Conservation (phyloP, 1,140 invertebrate species). For the Diprion similis region DNA sequence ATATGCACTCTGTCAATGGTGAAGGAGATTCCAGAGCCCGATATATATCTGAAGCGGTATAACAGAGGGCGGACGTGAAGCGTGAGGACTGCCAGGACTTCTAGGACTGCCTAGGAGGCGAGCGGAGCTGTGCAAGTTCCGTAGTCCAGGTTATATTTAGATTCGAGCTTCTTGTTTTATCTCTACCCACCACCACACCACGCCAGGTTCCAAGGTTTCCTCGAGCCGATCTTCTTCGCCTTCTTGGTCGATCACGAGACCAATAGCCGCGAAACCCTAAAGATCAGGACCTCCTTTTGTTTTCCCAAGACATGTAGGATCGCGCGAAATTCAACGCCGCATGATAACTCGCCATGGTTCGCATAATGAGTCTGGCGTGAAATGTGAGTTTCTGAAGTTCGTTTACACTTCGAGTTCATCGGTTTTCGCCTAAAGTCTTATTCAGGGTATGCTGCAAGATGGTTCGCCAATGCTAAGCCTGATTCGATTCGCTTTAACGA, state of each 20-base stretch:
- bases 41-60: not conserved
- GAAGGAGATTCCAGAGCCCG: not conserved
- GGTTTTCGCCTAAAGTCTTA: not conserved
- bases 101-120: constrained; percentile 6
- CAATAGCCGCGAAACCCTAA: not conserved
- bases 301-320: too few relatives aligned
- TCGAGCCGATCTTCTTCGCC: not conserved
- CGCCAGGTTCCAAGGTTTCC: constrained; percentile 6
- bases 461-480: not conserved
- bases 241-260: not conserved
- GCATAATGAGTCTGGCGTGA: too few relatives aligned
- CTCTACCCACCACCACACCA: not conserved
- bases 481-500: too few relatives aligned
- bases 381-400: too few relatives aligned
- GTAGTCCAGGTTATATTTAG: constrained; percentile 5
- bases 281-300: too few relatives aligned
- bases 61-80: not conserved
- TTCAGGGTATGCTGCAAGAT: not conserved
- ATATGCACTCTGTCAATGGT: not conserved
- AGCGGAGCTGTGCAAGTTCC: not conserved
- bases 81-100: constrained; percentile 4
- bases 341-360: too few relatives aligned
- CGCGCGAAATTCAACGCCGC: too few relatives aligned
- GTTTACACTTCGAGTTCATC: not conserved
- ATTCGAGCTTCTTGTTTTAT: constrained; percentile 8